Conservation (phyloP, 1,140 invertebrate species). For the Atopsyche davidsoni region DNA sequence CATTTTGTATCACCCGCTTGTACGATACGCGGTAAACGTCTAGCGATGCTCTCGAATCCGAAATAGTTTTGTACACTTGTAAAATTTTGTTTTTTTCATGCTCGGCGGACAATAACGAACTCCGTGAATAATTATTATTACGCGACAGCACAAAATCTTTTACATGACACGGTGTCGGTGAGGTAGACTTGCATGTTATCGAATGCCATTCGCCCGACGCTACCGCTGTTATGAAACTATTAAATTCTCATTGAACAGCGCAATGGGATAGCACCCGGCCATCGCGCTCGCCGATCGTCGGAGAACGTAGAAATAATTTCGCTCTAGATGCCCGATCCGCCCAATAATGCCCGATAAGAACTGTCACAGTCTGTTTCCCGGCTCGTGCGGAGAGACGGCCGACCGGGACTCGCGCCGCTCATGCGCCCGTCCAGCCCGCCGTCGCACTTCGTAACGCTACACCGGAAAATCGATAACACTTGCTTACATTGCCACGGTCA, state of each 20-base stretch:
- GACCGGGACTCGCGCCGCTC: neutral
- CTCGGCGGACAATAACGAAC: too few species aligned
- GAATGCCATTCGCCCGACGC: too few species aligned
- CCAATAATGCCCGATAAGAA: neutral
- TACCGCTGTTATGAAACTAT: too few species aligned
- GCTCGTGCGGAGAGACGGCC: neutral
- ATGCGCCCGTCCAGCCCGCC: slow-evolving; percentile 3
- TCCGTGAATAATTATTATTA: too few species aligned
- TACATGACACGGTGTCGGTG: too few species aligned
- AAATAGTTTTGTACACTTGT: too few species aligned
- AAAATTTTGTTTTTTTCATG: too few species aligned
- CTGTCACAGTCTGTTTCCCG: slow-evolving; percentile 15
- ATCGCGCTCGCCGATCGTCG: too few species aligned
- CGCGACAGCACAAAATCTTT: too few species aligned
- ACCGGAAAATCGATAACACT: slow-evolving; percentile 10
- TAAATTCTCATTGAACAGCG: too few species aligned
- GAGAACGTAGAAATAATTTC: neutral
- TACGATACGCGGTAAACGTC: neutral
- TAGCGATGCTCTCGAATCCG: neutral
- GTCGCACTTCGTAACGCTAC: neutral
- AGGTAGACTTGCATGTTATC: too few species aligned
- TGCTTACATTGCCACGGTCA: slow-evolving; percentile 4
- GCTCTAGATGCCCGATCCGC: neutral
- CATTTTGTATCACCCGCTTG: slow-evolving; percentile 36
- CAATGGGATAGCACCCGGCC: too few species aligned